A percentile compares a stretch with the other conserved stretches of the same genome.
phyloP scores from a whole-genome alignment of 2,797 vertebrate species.

The Falco biarmicus region DNA sequence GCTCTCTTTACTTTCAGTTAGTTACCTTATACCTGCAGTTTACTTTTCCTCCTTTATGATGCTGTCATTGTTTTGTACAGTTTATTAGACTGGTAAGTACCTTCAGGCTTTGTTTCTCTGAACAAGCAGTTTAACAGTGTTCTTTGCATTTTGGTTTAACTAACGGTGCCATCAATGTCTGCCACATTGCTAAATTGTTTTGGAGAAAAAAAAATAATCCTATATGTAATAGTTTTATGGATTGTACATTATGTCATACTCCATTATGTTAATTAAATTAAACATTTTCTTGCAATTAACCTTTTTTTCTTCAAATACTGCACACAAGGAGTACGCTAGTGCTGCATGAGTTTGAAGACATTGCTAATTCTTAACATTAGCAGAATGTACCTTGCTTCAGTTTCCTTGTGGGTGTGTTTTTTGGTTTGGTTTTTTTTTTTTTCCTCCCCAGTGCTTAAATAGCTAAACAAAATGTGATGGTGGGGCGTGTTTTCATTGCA shows the following conservation, averaged over 20 bases:
- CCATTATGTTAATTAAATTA: neutral
- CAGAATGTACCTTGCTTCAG: neutral
- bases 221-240: neutral
- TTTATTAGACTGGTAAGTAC: constrained; percentile 98
- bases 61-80: constrained; percentile 86
- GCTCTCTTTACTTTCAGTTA: constrained; percentile 76
- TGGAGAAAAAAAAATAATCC: neutral
- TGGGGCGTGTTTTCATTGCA: too few relatives aligned
- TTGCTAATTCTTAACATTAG: neutral
- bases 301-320: neutral
- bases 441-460: neutral
- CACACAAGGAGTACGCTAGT: neutral
- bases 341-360: neutral
- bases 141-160: constrained; percentile 74
- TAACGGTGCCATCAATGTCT: constrained; percentile 69
- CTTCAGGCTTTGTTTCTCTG: constrained; percentile 63
- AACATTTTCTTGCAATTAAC: neutral
- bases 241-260: neutral
- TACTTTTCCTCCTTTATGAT: constrained; percentile 81
- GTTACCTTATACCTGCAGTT: constrained; percentile 80
- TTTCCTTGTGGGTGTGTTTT: accelerated
- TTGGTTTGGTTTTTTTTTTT: accelerated
- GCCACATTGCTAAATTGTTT: neutral
- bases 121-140: constrained; percentile 59
- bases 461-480: neutral